A percentile compares a stretch with the other conserved stretches of the same genome.
These are phyloP conservation scores for Drosophila subquinaria DNA, from an alignment of 2,888 invertebrate species.

Conservation along the genomic window DNA sequence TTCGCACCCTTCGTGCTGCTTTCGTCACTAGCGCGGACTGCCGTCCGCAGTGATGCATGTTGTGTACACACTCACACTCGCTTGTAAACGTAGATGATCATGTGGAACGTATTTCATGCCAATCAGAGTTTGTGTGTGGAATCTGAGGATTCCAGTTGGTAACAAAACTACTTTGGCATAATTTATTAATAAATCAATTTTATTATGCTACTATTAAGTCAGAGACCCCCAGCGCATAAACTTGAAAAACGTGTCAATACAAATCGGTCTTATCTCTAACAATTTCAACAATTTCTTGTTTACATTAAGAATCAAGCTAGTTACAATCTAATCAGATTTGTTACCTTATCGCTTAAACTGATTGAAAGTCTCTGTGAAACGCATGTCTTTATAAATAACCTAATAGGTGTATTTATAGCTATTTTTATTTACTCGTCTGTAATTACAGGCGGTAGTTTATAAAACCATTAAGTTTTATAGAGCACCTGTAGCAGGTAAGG, in stretches of 20 bases:
- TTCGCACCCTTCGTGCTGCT: too few species aligned
- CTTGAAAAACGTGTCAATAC: slow-evolving; percentile 11
- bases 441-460: too few species aligned
- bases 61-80: too few species aligned
- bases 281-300: neutral
- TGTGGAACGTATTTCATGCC: neutral
- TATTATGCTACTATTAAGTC: neutral
- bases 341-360: slow-evolving; percentile 19
- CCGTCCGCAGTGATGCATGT: too few species aligned
- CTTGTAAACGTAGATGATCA: too few species aligned
- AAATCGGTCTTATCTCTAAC: neutral
- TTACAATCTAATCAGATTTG: slow-evolving; percentile 20
- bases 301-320: slow-evolving; percentile 3
- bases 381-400: neutral
- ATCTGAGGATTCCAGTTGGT: neutral
- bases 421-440: neutral
- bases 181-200: neutral
- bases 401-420: slow-evolving; percentile 3
- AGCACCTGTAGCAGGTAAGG: neutral
- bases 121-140: slow-evolving; percentile 1
- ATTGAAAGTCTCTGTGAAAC: neutral
- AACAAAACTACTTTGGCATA: neutral
- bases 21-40: too few species aligned
- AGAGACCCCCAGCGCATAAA: neutral
- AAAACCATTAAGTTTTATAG: slow-evolving; percentile 4